Percentiles rank a stretch among this genome's conserved stretches.
Conservation (phyloP, 2,888 invertebrate genomes). For the Lagria hirta region DNA sequence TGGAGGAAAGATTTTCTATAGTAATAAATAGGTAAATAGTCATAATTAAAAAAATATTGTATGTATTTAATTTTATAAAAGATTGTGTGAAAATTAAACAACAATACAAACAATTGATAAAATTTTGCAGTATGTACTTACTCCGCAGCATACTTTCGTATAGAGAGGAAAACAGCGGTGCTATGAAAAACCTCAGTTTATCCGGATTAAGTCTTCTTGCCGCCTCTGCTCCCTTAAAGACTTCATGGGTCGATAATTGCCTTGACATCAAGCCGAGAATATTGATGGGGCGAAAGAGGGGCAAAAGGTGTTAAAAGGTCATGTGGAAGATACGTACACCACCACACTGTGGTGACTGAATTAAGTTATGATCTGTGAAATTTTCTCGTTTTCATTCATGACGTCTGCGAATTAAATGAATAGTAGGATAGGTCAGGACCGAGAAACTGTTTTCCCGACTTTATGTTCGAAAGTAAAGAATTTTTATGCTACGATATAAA, state of each 20-base stretch:
- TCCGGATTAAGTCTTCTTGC: conserved; percentile 20
- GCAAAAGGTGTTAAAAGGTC: conserved; percentile 15
- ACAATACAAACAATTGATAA: no score
- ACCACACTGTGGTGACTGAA: not conserved
- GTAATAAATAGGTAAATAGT: no score
- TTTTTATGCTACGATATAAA: no score
- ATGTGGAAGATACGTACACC: conserved; percentile 6
- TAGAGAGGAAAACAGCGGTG: conserved; percentile 6
- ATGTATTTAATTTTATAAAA: no score
- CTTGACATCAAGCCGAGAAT: conserved; percentile 21
- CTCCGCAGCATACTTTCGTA: conserved; percentile 3
- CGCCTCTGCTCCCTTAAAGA: conserved; percentile 16
- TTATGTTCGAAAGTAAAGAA: no score
- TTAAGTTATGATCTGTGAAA: conserved; percentile 9
- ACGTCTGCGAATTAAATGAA: conserved; percentile 19
- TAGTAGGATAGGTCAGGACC: conserved; percentile 14
- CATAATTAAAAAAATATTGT: no score
- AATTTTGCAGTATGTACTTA: conserved; percentile 18
- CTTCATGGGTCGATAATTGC: conserved; percentile 29
- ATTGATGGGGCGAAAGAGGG: conserved; percentile 1
- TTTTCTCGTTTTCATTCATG: conserved; percentile 20
- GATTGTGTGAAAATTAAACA: no score
- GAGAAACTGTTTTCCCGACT: no score
- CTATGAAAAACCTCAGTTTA: conserved; percentile 8
- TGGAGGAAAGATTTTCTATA: no score